phyloP scores from a whole-genome alignment of 1,140 invertebrate species.

The Diorhabda elongata region DNA sequence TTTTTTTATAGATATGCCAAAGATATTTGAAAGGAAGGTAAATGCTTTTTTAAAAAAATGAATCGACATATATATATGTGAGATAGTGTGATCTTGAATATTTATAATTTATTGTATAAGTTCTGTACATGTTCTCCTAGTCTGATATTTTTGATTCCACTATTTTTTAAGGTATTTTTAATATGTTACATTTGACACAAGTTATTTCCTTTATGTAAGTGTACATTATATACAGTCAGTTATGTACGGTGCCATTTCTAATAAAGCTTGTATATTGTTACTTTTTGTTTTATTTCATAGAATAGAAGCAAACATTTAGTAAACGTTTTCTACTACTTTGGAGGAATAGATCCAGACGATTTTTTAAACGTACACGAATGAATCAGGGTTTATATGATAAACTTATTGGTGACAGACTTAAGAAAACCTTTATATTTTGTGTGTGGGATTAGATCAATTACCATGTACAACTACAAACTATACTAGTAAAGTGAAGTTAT shows the following conservation, averaged over 20 bases:
- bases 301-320: neutral
- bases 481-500: too few relatives aligned
- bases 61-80: neutral
- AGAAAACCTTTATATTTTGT: too few relatives aligned
- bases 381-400: too few relatives aligned
- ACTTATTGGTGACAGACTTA: too few relatives aligned
- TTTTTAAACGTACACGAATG: too few relatives aligned
- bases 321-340: too few relatives aligned
- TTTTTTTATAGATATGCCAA: conserved; percentile 30
- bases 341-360: too few relatives aligned
- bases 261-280: conserved; percentile 41
- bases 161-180: conserved; percentile 33
- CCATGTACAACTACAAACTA: too few relatives aligned
- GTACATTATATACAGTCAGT: conserved; percentile 21
- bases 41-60: conserved; percentile 14
- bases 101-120: conserved; percentile 17
- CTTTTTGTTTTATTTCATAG: conserved; percentile 5
- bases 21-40: conserved; percentile 29
- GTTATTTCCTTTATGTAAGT: conserved; percentile 26
- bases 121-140: conserved; percentile 28
- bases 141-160: conserved; percentile 37
- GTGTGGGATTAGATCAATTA: too few relatives aligned
- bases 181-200: conserved; percentile 30
- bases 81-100: conserved; percentile 26
- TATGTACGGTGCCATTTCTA: conserved; percentile 37